Percentiles rank a stretch among this genome's conserved stretches.
phyloP scores from a whole-genome alignment of 2,797 vertebrate species.

The Pseudochaenichthys georgianus region DNA sequence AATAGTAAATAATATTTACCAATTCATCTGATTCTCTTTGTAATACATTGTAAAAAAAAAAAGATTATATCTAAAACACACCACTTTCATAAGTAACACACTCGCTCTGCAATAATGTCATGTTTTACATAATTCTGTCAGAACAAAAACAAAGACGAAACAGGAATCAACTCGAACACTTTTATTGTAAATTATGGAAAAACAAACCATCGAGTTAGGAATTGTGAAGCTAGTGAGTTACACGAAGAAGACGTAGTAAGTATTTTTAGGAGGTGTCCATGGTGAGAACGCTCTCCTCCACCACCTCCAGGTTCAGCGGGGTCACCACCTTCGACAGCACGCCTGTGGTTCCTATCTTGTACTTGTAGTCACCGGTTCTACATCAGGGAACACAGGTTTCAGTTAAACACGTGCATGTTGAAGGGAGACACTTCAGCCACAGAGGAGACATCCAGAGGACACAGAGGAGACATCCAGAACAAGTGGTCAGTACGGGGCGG shows the following conservation, averaged over 20 bases:
- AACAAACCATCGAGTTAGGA: constrained; percentile 37
- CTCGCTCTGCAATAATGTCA: too few species aligned
- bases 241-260: neutral
- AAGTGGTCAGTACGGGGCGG: neutral
- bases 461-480: neutral
- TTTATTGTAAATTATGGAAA: constrained; percentile 80
- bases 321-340: constrained; percentile 86
- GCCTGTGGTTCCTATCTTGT: constrained; percentile 92
- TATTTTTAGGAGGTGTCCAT: constrained; percentile 95
- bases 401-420: neutral
- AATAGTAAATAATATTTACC: too few species aligned
- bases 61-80: too few species aligned
- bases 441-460: too few species aligned
- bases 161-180: constrained; percentile 40
- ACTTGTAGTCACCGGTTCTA: constrained; percentile 93
- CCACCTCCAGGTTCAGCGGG: constrained; percentile 88
- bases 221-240: neutral
- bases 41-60: too few species aligned
- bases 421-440: neutral
- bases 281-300: constrained; percentile 93
- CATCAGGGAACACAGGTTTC: neutral
- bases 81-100: too few species aligned
- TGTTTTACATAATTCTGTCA: too few species aligned
- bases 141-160: neutral
- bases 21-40: too few species aligned